phyloP scores from a whole-genome alignment of 2,113 vertebrate species.

The Alosa alosa region DNA sequence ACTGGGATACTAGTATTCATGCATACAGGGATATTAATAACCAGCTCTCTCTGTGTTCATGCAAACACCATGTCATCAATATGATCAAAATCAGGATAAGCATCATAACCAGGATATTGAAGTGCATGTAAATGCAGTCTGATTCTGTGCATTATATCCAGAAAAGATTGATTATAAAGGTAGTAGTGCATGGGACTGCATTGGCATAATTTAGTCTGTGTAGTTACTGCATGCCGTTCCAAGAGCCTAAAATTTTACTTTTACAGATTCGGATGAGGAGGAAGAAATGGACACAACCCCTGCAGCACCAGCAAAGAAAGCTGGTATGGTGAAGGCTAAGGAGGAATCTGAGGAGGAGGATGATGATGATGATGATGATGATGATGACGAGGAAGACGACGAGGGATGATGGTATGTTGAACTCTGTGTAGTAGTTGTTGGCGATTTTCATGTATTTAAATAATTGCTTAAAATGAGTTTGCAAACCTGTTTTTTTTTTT shows the following conservation, averaged over 20 bases:
- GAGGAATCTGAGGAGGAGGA: conserved; percentile 80
- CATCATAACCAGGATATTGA: no score
- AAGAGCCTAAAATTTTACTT: not conserved
- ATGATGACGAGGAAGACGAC: conserved; percentile 74
- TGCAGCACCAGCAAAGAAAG: conserved; percentile 77
- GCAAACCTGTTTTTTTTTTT: not conserved
- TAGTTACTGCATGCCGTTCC: not conserved
- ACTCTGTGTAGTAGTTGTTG: conserved; percentile 23
- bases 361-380: conserved; percentile 74
- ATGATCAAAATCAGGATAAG: no score
- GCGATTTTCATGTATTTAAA: not conserved
- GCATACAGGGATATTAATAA: no score
- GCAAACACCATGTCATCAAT: no score
- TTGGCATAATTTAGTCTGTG: not conserved
- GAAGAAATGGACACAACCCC: conserved; percentile 85
- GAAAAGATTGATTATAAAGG: no score
- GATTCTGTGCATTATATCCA: no score
- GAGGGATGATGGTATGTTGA: conserved; percentile 60
- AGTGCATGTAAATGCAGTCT: no score
- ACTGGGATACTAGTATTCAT: no score
- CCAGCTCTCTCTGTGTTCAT: no score
- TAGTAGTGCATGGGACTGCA: no score
- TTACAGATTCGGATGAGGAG: conserved; percentile 82
- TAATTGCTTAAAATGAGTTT: not conserved
- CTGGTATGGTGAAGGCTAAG: conserved; percentile 78